These are phyloP conservation scores for Nylanderia fulva DNA, from an alignment of 1,140 invertebrate species.

Conservation along the genomic window DNA sequence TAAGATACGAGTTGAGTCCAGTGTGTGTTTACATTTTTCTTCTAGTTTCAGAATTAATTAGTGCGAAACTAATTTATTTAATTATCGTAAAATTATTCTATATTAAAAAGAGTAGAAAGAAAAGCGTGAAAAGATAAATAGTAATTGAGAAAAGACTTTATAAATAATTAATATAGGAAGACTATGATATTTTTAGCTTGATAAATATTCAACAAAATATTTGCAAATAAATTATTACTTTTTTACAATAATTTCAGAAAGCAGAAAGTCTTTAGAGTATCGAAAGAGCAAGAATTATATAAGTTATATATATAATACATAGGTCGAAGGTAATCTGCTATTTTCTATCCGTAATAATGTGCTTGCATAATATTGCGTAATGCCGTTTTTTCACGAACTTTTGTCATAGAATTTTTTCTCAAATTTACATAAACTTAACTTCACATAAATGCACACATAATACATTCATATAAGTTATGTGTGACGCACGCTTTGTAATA, in stretches of 20 bases:
- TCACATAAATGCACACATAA: background rate
- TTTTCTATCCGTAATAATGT: constrained; percentile 25
- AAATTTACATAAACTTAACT: background rate
- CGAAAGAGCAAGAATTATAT: constrained; percentile 38
- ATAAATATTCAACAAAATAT: too few relatives aligned
- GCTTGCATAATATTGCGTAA: background rate
- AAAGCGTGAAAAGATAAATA: too few relatives aligned
- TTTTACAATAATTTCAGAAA: background rate
- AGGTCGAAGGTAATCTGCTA: constrained; percentile 31
- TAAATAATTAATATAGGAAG: too few relatives aligned
- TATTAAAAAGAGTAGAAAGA: too few relatives aligned
- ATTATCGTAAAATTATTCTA: too few relatives aligned
- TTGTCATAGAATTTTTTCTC: background rate
- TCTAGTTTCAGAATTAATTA: background rate
- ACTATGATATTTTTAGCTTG: too few relatives aligned
- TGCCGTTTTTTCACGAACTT: background rate
- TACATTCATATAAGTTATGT: constrained; percentile 11
- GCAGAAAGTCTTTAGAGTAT: background rate
- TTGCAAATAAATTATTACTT: too few relatives aligned
- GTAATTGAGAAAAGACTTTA: too few relatives aligned
- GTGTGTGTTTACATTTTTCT: background rate
- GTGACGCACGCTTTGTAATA: too few relatives aligned
- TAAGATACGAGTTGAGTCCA: background rate
- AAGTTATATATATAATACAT: background rate
- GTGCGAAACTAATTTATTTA: background rate